Evolutionary conservation across 2,113 vertebrate genomes (phyloP), one percentile per base, ranked within the genome.

Genomic region (Haplotaxodon microlepis): DNA sequence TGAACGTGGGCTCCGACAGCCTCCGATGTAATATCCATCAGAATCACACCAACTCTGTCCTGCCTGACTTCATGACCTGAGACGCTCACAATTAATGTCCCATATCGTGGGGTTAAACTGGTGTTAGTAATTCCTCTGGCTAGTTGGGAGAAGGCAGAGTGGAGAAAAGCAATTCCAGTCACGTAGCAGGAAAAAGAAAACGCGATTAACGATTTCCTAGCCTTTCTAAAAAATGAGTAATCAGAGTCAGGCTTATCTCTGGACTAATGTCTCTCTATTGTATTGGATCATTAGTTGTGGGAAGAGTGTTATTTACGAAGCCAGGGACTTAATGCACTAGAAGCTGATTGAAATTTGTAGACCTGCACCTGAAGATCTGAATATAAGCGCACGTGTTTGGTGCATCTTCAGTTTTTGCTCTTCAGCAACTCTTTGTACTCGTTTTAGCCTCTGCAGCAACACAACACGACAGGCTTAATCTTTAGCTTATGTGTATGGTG

Each of bases 51-150:
- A 53, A 85, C 90, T 31, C 83, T 93, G 93, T 92, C 94, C 94
- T 92, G 92, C 86, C 90, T 91, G 94, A 94, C 94, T 95, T 82
- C 89, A 85, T 93, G 93, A 95, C 94, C 94, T 86, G 90, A 91
- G 94, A 95, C 87, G 90, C 93, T 95, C 91, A 90, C 93, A 96
- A 95, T 95, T 95, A 95, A 95, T 95, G 93, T 95, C 90, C 91
- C 90, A 56, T 93, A 94, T 93, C 86, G 88, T 83, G 66, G 90
- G 91, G 94, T 94, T 95, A 95, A 96, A 95, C 93, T 92, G 92
- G 91, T 91, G 90, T 93, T 92, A 92, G 93, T 92, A 91, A 95
- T 94, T 95, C 91, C 89, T 90, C 82, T 57, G 90, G 90, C 92
- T 89, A 86, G 83, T 91, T 90, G 86, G 91, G 79, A 90, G 83